These are phyloP conservation scores for Pristis pectinata DNA, from an alignment of 2,797 vertebrate species.

Conservation along the genomic window DNA sequence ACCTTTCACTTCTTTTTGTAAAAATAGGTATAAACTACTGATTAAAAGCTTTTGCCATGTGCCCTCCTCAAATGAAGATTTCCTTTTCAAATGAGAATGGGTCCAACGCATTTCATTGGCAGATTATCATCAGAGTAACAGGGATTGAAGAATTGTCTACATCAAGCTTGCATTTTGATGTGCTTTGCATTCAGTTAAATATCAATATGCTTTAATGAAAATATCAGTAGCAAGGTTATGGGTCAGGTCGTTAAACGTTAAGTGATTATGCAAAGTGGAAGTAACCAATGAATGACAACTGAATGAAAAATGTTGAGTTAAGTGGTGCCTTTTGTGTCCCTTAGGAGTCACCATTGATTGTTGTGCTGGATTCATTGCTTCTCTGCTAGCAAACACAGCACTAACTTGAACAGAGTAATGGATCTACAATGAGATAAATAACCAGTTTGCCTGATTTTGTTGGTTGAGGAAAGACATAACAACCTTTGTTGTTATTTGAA, in stretches of 20 bases:
- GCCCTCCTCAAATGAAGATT: not conserved
- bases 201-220: not conserved
- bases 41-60: too few species aligned
- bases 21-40: too few species aligned
- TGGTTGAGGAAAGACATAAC: not conserved
- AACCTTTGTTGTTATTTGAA: not conserved
- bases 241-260: not conserved
- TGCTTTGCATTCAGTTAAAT: not conserved
- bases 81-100: not conserved
- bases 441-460: not conserved
- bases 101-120: not conserved
- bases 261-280: constrained; percentile 1
- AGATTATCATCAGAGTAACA: not conserved
- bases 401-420: not conserved
- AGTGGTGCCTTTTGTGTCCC: not conserved
- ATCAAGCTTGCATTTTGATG: not conserved
- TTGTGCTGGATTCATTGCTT: not conserved
- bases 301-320: not conserved
- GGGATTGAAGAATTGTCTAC: not conserved
- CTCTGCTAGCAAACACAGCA: not conserved
- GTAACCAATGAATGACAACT: not conserved
- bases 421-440: not conserved
- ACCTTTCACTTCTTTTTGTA: too few species aligned
- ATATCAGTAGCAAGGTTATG: not conserved
- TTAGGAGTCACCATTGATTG: not conserved